These are phyloP conservation scores for Erythrocercus mccallii DNA, from an alignment of 2,113 vertebrate genomes.

Conservation along the genomic window DNA sequence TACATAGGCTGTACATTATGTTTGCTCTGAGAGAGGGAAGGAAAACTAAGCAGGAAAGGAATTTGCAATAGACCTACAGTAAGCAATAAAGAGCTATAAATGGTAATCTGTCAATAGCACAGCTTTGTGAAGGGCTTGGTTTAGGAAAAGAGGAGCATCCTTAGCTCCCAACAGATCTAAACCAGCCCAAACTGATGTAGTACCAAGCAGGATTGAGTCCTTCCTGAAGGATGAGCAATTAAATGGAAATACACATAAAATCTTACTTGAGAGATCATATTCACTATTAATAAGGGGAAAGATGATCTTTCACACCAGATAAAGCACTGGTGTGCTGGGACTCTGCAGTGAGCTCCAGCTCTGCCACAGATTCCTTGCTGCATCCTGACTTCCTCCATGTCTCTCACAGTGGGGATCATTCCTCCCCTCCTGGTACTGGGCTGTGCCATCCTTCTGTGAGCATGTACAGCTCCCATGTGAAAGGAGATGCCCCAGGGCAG, in stretches of 20 bases:
- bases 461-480: not conserved
- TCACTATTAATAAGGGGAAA: constrained; percentile 1
- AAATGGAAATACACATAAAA: constrained; percentile 24
- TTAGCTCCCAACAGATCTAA: not conserved
- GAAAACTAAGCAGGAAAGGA: constrained; percentile 8
- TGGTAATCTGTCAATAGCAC: constrained; percentile 43
- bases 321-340: not conserved
- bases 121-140: not conserved
- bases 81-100: constrained; percentile 45
- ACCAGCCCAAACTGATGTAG: not conserved
- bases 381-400: not conserved
- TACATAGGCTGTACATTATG: constrained; percentile 41
- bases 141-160: not conserved
- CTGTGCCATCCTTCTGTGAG: not conserved
- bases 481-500: no score
- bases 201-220: not conserved
- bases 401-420: not conserved
- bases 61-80: constrained; percentile 41
- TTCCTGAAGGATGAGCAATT: constrained; percentile 14
- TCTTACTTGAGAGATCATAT: constrained; percentile 11
- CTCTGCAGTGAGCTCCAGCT: not conserved
- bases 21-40: constrained; percentile 36
- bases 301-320: not conserved
- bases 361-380: not conserved
- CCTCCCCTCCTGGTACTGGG: not conserved